These are phyloP conservation scores for Cyrtodaria siliqua DNA, from an alignment of 2,888 invertebrate genomes.

Conservation along the genomic window DNA sequence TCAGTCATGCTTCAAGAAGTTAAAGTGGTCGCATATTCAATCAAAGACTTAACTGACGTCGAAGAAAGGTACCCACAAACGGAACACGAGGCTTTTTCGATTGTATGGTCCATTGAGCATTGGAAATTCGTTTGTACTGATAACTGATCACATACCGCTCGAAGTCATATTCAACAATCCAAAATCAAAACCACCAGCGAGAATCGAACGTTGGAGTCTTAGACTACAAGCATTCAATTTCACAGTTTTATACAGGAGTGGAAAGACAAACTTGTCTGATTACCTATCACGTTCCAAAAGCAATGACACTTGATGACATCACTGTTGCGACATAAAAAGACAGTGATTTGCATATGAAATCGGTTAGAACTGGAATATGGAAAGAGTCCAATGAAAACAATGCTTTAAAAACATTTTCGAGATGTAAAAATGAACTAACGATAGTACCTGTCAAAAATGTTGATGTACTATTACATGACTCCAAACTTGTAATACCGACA, in stretches of 20 bases:
- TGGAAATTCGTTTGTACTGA: conserved; percentile 21
- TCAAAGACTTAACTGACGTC: conserved; percentile 24
- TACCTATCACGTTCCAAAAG: conserved; percentile 42
- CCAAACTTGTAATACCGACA: conserved; percentile 41
- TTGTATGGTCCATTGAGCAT: conserved; percentile 72
- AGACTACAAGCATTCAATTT: conserved; percentile 57
- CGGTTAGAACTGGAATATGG: conserved; percentile 42
- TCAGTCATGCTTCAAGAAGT: conserved; percentile 54
- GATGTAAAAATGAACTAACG: conserved; percentile 36
- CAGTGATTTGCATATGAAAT: conserved; percentile 3
- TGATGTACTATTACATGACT: conserved; percentile 28
- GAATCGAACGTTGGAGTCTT: background rate
- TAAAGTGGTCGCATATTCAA: conserved; percentile 20
- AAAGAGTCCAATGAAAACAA: conserved; percentile 37
- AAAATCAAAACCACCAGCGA: too few species aligned
- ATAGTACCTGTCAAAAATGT: conserved; percentile 44
- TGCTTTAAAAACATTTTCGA: background rate
- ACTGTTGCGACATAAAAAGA: background rate
- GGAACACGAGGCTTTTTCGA: conserved; percentile 67
- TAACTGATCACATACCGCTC: too few species aligned
- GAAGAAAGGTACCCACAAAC: conserved; percentile 68
- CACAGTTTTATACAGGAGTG: too few species aligned
- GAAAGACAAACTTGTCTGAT: too few species aligned
- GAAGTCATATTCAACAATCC: too few species aligned
- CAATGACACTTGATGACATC: conserved; percentile 68